Evolutionary conservation across 2,888 invertebrate species (phyloP), one percentile per base, ranked within the genome.

Genomic region (Drosophila multiciliata): DNA sequence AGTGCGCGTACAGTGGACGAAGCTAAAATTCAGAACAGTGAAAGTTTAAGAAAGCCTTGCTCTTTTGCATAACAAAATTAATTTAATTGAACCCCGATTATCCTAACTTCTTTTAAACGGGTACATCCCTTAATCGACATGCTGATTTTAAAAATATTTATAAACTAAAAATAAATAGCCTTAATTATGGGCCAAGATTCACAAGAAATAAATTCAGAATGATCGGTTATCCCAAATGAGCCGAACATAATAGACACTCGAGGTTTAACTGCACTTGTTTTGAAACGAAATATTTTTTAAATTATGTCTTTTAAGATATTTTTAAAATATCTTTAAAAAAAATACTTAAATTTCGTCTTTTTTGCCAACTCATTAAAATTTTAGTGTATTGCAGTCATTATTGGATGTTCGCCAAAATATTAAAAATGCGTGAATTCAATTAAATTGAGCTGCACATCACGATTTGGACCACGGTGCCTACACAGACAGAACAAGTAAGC

Each of bases 401-500:
- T 45, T 15, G 45, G 20, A 20, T 15, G 12, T 7, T 15, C 7
- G 20, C n/a, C n/a, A 40, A 23, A 15, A 7, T 15, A 23, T 12
- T n/a, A 2, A 50, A 48, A 53, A 3, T 0, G 23, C 23, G 12
- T 7, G 6, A 26, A 23, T 15, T 45, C 8, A 45, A 23, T 45
- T 45, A 2, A 8, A 45, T 15, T 57, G 2, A 40, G 40, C 8
- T 3, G n/a, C 9, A 42, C 20, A 7, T 32, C 17, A 15, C 20
- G 7, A 42, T 50, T 32, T 48, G 49, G 23, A 63, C 78, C 78
- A 78, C 67, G 67, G 78, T 78, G 67, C 65, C 49, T 50, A 45
- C 49, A 73, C 23, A 57, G 48, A 36, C 42, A 66, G 50, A 26
- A 73, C 48, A 53, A 42, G 23, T 38, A 11, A 20, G 36, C 55